Evolutionary conservation across 2,888 invertebrate species (phyloP).

Genomic region (Thereva nobilitata): DNA sequence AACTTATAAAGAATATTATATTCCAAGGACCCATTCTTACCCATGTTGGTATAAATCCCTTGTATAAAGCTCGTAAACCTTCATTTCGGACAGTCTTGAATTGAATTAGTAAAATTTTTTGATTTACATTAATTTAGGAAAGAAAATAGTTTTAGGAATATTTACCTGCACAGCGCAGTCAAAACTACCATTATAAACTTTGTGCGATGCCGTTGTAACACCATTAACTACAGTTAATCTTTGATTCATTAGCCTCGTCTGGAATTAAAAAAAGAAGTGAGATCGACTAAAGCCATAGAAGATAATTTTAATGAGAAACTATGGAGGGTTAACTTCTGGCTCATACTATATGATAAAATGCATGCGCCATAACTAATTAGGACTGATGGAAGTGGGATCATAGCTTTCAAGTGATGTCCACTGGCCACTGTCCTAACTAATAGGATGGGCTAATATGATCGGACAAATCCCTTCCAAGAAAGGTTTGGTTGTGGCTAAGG

Average conservation of each 20-base stretch:
- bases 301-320: neutral
- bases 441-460: no score
- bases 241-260: constrained; percentile 96
- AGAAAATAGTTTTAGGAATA: constrained; percentile 34
- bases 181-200: constrained; percentile 78
- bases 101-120: constrained; percentile 38
- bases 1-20: constrained; percentile 92
- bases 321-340: no score
- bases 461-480: no score
- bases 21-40: constrained; percentile 97
- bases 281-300: neutral
- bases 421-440: no score
- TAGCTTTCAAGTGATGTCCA: no score
- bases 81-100: constrained; percentile 82
- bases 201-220: constrained; percentile 54
- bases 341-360: no score
- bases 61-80: constrained; percentile 85
- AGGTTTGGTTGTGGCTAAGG: no score
- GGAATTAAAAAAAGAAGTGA: constrained; percentile 51
- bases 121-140: constrained; percentile 1
- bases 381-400: no score
- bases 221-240: constrained; percentile 61
- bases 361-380: no score
- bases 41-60: constrained; percentile 95
- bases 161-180: constrained; percentile 79